Percentiles rank a stretch among this genome's conserved stretches.
Conservation (phyloP, 2,888 invertebrate genomes). For the Ametastegia equiseti region DNA sequence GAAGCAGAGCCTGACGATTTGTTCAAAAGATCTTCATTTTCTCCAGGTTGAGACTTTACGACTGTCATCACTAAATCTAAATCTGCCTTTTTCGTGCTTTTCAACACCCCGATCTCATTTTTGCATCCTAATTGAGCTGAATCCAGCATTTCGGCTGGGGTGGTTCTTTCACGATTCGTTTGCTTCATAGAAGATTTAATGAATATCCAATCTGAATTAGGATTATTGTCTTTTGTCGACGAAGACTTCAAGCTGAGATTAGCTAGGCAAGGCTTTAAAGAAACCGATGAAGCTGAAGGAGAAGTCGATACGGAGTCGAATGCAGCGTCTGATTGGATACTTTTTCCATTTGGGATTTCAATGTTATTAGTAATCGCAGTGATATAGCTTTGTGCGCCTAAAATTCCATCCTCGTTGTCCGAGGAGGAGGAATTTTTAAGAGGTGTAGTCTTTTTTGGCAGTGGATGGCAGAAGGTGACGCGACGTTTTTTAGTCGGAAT, state of each 20-base stretch:
- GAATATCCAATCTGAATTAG: neutral
- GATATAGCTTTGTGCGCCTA: neutral
- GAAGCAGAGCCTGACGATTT: neutral
- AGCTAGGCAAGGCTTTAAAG: neutral
- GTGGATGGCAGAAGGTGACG: conserved; percentile 53
- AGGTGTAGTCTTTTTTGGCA: conserved; percentile 41
- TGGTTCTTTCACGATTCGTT: neutral
- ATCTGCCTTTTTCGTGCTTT: neutral
- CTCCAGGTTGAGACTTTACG: neutral
- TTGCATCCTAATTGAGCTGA: neutral
- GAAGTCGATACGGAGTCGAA: neutral
- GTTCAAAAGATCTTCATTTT: neutral
- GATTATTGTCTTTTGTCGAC: neutral
- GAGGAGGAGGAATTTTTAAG: conserved; percentile 19
- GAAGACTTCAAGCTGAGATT: neutral
- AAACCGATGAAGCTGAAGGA: neutral
- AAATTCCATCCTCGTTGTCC: conserved; percentile 38
- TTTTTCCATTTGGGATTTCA: neutral
- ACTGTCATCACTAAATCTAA: neutral
- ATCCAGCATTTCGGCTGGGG: neutral
- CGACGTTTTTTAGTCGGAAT: conserved; percentile 46
- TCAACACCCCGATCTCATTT: neutral
- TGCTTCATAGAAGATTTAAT: neutral
- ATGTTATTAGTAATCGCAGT: neutral
- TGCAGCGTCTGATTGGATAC: neutral